phyloP scores from a whole-genome alignment of 1,140 invertebrate genomes.

The Polypedilum vanderplanki region DNA sequence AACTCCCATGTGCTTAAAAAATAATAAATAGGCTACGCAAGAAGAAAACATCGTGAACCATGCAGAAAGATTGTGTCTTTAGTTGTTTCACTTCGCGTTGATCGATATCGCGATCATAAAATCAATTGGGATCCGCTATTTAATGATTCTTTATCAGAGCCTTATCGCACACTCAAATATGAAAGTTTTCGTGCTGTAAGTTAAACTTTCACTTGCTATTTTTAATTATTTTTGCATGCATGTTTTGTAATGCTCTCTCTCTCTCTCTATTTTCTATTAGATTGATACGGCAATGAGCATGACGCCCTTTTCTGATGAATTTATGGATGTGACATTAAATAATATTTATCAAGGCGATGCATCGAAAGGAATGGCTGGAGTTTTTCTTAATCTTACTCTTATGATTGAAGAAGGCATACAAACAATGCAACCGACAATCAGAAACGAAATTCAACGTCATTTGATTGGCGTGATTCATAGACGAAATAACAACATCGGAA shows the following conservation, averaged over 20 bases:
- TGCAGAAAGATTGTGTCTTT: slow-evolving; percentile 76
- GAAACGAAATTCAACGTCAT: slow-evolving; percentile 71
- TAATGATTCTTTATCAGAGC: slow-evolving; percentile 65
- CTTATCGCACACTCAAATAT: slow-evolving; percentile 72
- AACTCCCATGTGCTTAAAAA: too few relatives aligned
- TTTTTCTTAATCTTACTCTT: slow-evolving; percentile 78
- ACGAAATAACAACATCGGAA: slow-evolving; percentile 76
- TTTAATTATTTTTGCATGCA: slow-evolving; percentile 23
- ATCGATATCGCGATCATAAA: slow-evolving; percentile 70
- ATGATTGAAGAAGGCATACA: slow-evolving; percentile 63
- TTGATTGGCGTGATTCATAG: slow-evolving; percentile 74
- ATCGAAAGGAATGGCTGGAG: slow-evolving; percentile 56
- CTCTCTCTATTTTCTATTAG: slow-evolving; percentile 45
- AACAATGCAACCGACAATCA: slow-evolving; percentile 58
- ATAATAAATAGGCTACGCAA: slow-evolving; percentile 59
- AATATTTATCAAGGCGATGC: slow-evolving; percentile 67
- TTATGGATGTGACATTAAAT: slow-evolving; percentile 72
- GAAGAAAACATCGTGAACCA: slow-evolving; percentile 65
- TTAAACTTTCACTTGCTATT: slow-evolving; percentile 33
- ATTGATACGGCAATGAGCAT: slow-evolving; percentile 82
- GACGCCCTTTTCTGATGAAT: slow-evolving; percentile 80
- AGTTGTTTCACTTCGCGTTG: slow-evolving; percentile 70
- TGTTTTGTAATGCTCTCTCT: slow-evolving; percentile 31
- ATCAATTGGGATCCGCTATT: slow-evolving; percentile 69
- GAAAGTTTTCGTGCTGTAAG: slow-evolving; percentile 78